Conservation (phyloP, 2,888 invertebrate species). For the Phytoseiulus persimilis region DNA sequence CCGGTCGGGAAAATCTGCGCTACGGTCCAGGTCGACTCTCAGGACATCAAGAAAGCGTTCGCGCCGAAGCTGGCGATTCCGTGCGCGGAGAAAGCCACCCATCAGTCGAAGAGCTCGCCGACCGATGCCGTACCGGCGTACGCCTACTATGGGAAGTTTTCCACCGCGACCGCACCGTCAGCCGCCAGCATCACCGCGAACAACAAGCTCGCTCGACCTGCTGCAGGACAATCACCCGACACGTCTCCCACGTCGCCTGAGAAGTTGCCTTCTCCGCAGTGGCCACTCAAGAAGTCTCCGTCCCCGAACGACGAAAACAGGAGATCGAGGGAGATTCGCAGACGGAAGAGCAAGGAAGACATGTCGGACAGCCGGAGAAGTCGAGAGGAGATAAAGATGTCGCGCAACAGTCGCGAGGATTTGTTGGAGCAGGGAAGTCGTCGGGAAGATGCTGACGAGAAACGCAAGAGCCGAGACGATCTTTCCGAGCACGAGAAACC, state of each 20-base stretch:
- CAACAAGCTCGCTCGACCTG: slow-evolving; percentile 24
- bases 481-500: not conserved
- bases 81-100: slow-evolving; percentile 30
- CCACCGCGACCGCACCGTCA: slow-evolving; percentile 29
- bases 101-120: slow-evolving; percentile 29
- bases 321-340: slow-evolving; percentile 5
- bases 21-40: slow-evolving; percentile 35
- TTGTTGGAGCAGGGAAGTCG: too few species aligned
- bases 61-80: slow-evolving; percentile 24
- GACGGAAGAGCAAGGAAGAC: slow-evolving; percentile 24
- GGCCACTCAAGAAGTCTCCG: not conserved
- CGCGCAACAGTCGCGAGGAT: slow-evolving; percentile 10
- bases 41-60: slow-evolving; percentile 34
- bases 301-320: slow-evolving; percentile 11
- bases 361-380: not conserved
- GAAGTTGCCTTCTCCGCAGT: not conserved
- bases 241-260: slow-evolving; percentile 28
- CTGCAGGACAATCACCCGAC: not conserved
- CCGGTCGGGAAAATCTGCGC: slow-evolving; percentile 38
- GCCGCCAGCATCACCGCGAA: slow-evolving; percentile 33
- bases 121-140: slow-evolving; percentile 32
- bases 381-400: not conserved
- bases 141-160: slow-evolving; percentile 38
- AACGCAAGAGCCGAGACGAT: slow-evolving; percentile 9
- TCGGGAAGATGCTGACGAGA: too few species aligned